A percentile compares a stretch with the other conserved stretches of the same genome.
Conservation (phyloP, 2,888 invertebrate genomes). For the Chouioia cunea region DNA sequence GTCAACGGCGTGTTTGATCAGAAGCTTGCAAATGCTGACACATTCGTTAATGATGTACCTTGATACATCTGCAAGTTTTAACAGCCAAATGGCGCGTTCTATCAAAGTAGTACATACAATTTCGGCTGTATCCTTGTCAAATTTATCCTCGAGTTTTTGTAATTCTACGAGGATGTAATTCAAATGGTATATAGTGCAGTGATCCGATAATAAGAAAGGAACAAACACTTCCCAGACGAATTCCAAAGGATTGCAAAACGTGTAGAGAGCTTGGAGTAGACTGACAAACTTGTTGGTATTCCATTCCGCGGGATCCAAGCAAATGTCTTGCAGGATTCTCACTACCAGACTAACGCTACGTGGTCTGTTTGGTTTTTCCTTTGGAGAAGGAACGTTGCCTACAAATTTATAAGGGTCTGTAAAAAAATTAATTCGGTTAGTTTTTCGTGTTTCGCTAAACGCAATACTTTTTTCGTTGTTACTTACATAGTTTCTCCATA, state of each 20-base stretch:
- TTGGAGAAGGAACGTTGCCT: too few species aligned
- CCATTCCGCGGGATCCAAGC: constrained; percentile 51
- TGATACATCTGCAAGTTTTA: constrained; percentile 8
- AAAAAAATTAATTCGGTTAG: neutral
- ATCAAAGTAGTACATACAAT: too few species aligned
- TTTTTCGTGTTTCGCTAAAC: too few species aligned
- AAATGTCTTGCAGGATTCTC: constrained; percentile 48
- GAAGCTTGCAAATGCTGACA: neutral
- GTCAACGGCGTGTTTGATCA: neutral
- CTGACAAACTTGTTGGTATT: constrained; percentile 52
- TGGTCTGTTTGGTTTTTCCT: neutral
- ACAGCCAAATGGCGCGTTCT: too few species aligned
- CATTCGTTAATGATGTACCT: constrained; percentile 20
- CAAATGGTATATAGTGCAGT: neutral
- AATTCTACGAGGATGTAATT: constrained; percentile 25
- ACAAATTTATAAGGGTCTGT: neutral
- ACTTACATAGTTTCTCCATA: neutral
- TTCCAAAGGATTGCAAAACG: constrained; percentile 49
- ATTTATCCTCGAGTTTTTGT: constrained; percentile 1
- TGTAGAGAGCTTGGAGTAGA: constrained; percentile 49
- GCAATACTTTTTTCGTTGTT: too few species aligned
- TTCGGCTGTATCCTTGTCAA: too few species aligned
- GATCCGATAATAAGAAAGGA: constrained; percentile 49
- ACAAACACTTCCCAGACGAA: constrained; percentile 57
- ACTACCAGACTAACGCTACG: neutral